phyloP scores from a whole-genome alignment of 1,140 invertebrate genomes.

The Acromyrmex charruanus region DNA sequence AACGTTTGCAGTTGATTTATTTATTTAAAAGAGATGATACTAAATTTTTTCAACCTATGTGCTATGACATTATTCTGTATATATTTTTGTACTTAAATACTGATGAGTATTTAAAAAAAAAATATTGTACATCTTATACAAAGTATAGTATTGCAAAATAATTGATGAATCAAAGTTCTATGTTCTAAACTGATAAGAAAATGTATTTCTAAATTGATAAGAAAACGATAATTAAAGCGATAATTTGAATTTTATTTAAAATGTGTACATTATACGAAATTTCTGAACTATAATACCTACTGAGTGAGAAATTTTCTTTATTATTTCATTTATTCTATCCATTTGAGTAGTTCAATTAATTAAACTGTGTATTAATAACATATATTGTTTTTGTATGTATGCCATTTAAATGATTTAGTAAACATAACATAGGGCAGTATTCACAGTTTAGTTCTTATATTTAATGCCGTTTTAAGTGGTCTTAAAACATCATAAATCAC shows the following conservation, averaged over 20 bases:
- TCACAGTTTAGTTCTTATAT: too few species aligned
- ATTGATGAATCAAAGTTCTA: neutral
- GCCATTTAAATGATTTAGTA: slow-evolving; percentile 37
- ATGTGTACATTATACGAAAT: neutral
- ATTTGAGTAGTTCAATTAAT: slow-evolving; percentile 7
- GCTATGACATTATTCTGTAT: slow-evolving; percentile 3
- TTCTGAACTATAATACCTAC: slow-evolving; percentile 1
- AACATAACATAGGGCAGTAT: neutral
- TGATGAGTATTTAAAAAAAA: slow-evolving; percentile 16
- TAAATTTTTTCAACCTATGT: slow-evolving; percentile 6
- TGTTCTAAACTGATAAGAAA: neutral
- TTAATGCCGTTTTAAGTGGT: too few species aligned
- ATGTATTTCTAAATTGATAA: neutral
- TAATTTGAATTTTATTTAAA: slow-evolving; percentile 21
- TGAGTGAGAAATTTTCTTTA: neutral
- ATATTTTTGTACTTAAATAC: neutral
- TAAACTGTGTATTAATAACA: neutral
- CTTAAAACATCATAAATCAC: too few species aligned
- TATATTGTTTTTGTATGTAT: slow-evolving; percentile 9
- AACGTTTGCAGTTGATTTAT: slow-evolving; percentile 3
- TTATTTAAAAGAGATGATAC: slow-evolving; percentile 8
- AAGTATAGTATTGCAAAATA: slow-evolving; percentile 25
- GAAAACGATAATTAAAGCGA: neutral
- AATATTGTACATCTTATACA: neutral
- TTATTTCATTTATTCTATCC: slow-evolving; percentile 22